Base-by-base conservation (phyloP, 2,888 invertebrate genomes). In the Kryphioiulus occultus region DNA sequence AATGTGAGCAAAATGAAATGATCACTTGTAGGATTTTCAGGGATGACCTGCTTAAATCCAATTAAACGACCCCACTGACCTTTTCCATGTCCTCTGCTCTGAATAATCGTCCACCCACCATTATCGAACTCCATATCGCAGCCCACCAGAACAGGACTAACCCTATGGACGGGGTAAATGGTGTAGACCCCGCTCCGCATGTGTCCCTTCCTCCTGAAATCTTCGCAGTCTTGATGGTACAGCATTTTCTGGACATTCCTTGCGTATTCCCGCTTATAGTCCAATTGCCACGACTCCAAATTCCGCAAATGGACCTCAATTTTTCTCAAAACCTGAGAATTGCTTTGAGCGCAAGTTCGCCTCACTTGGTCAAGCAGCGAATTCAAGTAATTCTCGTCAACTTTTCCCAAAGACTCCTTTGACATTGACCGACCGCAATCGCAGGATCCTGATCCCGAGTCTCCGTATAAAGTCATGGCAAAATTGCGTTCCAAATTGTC, bases 71-170 rank as follows among this genome's bases (percentile, higher is more conserved):
- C 35, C 2, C 35, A 30, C 35, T 15, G 26, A 83, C 35, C 30
- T 83, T 53, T 53, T 19, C 19, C 4, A 26, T 68, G n/a, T 68
- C 68, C 26, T 68, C 84, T 84, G 35, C 84, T 17, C 15, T 84
- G 84, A 84, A 84, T 84, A 9, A 84, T n/a, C 19, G 84, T 84
- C 84, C 84, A 84, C 19, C 84, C 84, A n/a, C 84, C 84, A 12
- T 35, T 32, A 15, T 84, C 84, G 15, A 42, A 39, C 9, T 84
- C 84, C 84, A 84, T 84, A 32, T 84, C 84, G 22, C 84, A 84
- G 84, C n/a, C 10, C 19, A 35, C 84, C 3, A 15, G 84, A 4
- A 84, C 42, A 35, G 84, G 84, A 15, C n/a, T 84, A 2, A 15
- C 10, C 35, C 15, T 19, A 10, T 84, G 39, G 84, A 84, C 19